phyloP scores from a whole-genome alignment of 1,140 invertebrate species.

The Brachionus plicatilis region DNA sequence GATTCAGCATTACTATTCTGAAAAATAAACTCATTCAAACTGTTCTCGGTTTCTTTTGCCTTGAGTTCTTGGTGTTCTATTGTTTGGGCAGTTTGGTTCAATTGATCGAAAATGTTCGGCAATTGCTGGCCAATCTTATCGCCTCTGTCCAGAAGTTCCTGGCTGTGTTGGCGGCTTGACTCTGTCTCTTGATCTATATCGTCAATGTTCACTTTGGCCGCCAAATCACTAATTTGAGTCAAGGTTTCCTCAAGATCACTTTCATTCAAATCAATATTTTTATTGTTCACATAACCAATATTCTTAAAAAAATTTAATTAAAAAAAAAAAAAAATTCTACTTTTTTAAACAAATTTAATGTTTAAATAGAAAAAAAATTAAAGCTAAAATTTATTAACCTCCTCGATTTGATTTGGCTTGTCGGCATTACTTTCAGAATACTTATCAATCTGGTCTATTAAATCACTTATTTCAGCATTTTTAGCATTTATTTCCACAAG shows the following conservation, averaged over 20 bases:
- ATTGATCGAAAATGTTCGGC: not conserved
- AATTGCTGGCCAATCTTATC: not conserved
- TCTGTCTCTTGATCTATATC: not conserved
- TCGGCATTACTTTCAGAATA: not conserved
- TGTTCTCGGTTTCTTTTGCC: not conserved
- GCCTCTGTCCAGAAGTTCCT: not conserved
- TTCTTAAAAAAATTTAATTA: not conserved
- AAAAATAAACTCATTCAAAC: not conserved
- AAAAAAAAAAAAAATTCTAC: not conserved
- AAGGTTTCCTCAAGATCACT: not conserved
- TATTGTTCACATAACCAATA: not conserved
- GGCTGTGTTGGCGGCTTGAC: not conserved
- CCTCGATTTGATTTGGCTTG: constrained; percentile 16
- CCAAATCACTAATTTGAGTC: not conserved
- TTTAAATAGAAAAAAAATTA: too few species aligned
- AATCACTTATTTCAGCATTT: not conserved
- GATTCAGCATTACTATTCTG: not conserved
- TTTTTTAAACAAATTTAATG: too few species aligned
- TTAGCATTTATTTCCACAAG: not conserved
- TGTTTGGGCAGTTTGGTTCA: not conserved
- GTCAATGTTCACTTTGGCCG: not conserved
- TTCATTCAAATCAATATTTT: constrained; percentile 6
- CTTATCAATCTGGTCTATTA: not conserved
- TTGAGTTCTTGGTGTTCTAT: not conserved
- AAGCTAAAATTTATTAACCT: not conserved